Conservation (phyloP, 2,797 vertebrate genomes). For the Sebastiscus tertius region DNA sequence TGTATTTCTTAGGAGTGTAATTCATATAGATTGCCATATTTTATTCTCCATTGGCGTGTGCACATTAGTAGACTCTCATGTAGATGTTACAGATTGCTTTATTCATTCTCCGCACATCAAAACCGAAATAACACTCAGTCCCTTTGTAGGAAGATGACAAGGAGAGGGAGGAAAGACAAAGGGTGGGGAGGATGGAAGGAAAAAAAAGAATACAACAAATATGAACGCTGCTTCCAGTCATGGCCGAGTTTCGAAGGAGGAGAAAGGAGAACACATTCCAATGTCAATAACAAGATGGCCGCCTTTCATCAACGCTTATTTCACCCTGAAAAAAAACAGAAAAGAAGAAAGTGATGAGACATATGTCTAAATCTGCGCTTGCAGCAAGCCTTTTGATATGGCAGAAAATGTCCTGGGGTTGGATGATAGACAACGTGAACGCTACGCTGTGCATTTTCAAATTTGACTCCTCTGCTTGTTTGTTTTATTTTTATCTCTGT, state of each 20-base stretch:
- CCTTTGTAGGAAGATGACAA: constrained; percentile 42
- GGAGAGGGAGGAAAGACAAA: constrained; percentile 43
- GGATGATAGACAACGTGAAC: constrained; percentile 40
- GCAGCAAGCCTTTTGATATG: constrained; percentile 62
- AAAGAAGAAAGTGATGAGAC: constrained; percentile 62
- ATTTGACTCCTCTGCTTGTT: constrained; percentile 35
- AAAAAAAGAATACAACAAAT: constrained; percentile 13
- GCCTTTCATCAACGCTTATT: constrained; percentile 68
- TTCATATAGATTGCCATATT: constrained; percentile 21
- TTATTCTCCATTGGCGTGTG: constrained; percentile 4
- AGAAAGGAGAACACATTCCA: constrained; percentile 27
- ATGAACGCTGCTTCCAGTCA: constrained; percentile 31
- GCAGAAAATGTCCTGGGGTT: constrained; percentile 51
- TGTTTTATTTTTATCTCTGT: constrained; percentile 47
- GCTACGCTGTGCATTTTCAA: constrained; percentile 14
- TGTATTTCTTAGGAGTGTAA: neutral
- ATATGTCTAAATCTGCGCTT: constrained; percentile 56
- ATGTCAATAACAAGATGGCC: constrained; percentile 63
- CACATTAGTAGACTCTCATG: constrained; percentile 5
- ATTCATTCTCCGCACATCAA: constrained; percentile 45
- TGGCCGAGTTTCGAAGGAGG: constrained; percentile 37
- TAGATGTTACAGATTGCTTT: constrained; percentile 31
- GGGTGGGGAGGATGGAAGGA: constrained; percentile 9
- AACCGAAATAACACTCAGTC: constrained; percentile 34
- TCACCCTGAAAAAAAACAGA: constrained; percentile 39